A percentile compares a stretch with the other conserved stretches of the same genome.
phyloP scores from a whole-genome alignment of 2,797 vertebrate genomes.

The Cheirogaleus major region DNA sequence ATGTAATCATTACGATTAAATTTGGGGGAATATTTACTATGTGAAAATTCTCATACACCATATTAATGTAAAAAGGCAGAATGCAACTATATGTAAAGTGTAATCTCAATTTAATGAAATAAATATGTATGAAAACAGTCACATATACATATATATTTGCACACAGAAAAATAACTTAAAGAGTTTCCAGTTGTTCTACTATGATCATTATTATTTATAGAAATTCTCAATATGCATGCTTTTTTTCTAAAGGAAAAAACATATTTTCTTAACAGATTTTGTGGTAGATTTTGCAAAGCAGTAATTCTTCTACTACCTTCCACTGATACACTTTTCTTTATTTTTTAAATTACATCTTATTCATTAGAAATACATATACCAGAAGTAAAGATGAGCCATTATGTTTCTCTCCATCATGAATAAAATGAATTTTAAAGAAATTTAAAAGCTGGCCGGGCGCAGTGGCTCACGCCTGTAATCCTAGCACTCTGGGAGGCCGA shows the following conservation, averaged over 20 bases:
- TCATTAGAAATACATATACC: slow-evolving; percentile 28
- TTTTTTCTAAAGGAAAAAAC: not conserved
- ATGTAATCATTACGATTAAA: not conserved
- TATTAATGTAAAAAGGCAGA: not conserved
- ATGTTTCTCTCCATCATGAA: not conserved
- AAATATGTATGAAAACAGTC: not conserved
- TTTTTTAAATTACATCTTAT: slow-evolving; percentile 31
- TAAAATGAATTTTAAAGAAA: slow-evolving; percentile 48
- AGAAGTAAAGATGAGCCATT: slow-evolving; percentile 17
- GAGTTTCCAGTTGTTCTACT: not conserved
- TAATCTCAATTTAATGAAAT: not conserved
- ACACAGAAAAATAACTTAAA: not conserved
- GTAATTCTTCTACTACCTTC: not conserved
- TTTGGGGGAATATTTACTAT: not conserved
- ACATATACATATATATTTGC: not conserved
- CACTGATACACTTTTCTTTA: not conserved
- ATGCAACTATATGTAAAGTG: not conserved
- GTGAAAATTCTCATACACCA: not conserved
- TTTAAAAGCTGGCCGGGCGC: not conserved
- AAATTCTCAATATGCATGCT: not conserved
- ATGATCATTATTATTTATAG: not conserved
- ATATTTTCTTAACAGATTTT: not conserved
- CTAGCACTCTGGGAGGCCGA: too few species aligned
- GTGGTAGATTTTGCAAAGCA: not conserved
- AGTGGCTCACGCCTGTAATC: too few species aligned